Percentiles rank a stretch among this genome's conserved stretches.
Conservation (phyloP, 1,140 invertebrate species). For the Ceratina japonica region DNA sequence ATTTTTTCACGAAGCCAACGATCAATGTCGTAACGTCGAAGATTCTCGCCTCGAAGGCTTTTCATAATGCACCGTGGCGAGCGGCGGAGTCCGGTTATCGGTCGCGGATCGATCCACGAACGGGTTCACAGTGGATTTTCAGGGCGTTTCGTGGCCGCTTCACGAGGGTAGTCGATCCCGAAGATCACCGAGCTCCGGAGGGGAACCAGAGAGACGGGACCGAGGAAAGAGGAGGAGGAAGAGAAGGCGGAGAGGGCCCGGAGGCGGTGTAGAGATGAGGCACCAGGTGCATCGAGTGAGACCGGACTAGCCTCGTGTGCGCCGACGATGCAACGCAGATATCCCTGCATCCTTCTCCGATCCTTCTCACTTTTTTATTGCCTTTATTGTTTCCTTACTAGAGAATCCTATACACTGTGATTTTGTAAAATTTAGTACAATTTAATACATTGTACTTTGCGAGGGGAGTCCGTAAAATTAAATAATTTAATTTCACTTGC, state of each 20-base stretch:
- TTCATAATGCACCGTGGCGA: constrained; percentile 26
- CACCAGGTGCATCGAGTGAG: constrained; percentile 73
- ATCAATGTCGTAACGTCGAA: constrained; percentile 17
- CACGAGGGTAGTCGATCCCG: constrained; percentile 33
- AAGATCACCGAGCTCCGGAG: constrained; percentile 1
- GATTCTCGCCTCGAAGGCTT: not conserved
- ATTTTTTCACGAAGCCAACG: not conserved
- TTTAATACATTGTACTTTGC: no score
- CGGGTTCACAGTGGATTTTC: constrained; percentile 58
- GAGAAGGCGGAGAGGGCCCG: constrained; percentile 40
- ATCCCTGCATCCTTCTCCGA: constrained; percentile 56
- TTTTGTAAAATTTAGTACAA: no score
- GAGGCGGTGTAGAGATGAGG: constrained; percentile 67
- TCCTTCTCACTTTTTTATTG: not conserved
- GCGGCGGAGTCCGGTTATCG: constrained; percentile 18
- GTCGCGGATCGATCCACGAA: constrained; percentile 41
- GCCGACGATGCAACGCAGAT: constrained; percentile 69
- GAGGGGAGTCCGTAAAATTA: no score
- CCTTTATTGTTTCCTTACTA: not conserved
- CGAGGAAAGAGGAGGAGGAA: constrained; percentile 3
- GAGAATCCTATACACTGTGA: not conserved
- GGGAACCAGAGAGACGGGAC: not conserved
- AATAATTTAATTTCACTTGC: no score
- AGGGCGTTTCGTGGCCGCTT: constrained; percentile 53
- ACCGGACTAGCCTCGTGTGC: constrained; percentile 44